A percentile compares a stretch with the other conserved stretches of the same genome.
phyloP scores from a whole-genome alignment of 2,797 vertebrate genomes.

The Tapirus indicus region DNA sequence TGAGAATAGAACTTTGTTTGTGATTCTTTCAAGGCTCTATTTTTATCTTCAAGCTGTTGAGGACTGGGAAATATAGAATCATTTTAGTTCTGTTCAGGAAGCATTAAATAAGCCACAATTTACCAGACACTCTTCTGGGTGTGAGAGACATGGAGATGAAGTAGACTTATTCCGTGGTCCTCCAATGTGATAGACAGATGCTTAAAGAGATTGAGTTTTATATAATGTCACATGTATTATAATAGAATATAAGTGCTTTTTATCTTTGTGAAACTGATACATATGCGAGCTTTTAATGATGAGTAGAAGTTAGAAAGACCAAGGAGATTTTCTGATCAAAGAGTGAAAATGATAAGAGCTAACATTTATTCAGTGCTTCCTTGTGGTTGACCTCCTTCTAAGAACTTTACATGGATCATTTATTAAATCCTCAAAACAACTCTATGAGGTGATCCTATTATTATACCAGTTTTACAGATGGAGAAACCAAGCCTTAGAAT shows the following conservation, averaged over 20 bases:
- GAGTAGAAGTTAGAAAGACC: neutral
- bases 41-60: conserved; percentile 43
- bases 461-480: neutral
- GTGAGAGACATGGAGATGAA: neutral
- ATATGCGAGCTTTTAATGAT: neutral
- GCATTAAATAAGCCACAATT: neutral
- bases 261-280: neutral
- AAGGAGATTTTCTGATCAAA: neutral
- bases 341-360: neutral
- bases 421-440: neutral
- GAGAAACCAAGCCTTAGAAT: neutral
- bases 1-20: neutral
- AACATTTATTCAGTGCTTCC: neutral
- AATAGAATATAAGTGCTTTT: neutral
- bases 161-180: neutral
- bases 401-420: neutral
- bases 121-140: neutral
- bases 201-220: neutral
- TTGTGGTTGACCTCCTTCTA: neutral
- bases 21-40: neutral
- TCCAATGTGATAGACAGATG: neutral
- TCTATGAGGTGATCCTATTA: neutral
- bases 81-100: neutral
- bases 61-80: neutral
- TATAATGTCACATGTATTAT: neutral